Percentiles rank a stretch among this genome's conserved stretches.
phyloP scores from a whole-genome alignment of 2,113 vertebrate species.

The Entelurus aequoreus region DNA sequence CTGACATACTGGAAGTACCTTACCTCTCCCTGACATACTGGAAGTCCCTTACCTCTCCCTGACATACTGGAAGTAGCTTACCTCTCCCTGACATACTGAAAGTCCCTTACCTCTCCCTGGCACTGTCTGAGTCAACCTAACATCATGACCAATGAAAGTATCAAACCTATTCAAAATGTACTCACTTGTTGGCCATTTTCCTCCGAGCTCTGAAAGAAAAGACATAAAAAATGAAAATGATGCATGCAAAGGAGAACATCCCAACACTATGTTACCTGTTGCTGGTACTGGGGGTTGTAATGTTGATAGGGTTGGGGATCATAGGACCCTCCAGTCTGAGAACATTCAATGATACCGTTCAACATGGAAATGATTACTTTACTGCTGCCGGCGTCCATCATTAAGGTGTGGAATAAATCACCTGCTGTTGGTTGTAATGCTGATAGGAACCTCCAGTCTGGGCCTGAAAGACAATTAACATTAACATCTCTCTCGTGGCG shows the following conservation, averaged over 20 bases:
- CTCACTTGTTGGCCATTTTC: conserved; percentile 33
- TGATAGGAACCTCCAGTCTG: too few relatives aligned
- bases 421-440: too few relatives aligned
- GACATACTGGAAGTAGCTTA: too few relatives aligned
- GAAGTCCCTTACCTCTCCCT: too few relatives aligned
- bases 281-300: conserved; percentile 48
- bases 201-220: conserved; percentile 51
- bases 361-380: conserved; percentile 21
- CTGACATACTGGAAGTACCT: too few relatives aligned
- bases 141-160: too few relatives aligned
- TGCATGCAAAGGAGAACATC: conserved; percentile 2
- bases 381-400: too few relatives aligned
- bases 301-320: conserved; percentile 55
- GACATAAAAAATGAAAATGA: background rate
- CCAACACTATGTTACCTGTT: background rate
- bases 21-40: too few relatives aligned
- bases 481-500: conserved; percentile 18
- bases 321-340: conserved; percentile 50
- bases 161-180: background rate
- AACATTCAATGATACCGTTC: conserved; percentile 40
- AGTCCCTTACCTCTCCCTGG: too few relatives aligned
- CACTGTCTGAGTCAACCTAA: too few relatives aligned
- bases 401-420: too few relatives aligned
- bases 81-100: too few relatives aligned
- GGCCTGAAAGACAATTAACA: conserved; percentile 20